Percentiles rank a stretch among this genome's conserved stretches.
Conservation (phyloP, 1,140 invertebrate species). For the Heliconius eleuchia region DNA sequence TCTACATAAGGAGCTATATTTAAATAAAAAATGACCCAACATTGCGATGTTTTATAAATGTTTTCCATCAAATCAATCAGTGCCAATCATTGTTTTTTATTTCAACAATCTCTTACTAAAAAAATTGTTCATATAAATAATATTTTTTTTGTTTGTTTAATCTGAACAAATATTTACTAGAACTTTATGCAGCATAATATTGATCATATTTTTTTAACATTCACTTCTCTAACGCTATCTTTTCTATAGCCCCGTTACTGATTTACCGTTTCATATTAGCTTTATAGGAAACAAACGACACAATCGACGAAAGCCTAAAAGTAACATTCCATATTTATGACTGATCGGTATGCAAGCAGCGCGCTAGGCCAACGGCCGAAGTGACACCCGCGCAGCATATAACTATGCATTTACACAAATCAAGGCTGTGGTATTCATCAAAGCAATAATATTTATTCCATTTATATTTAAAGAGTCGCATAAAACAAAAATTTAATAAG, state of each 20-base stretch:
- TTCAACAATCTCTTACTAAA: neutral
- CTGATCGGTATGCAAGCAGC: conserved; percentile 57
- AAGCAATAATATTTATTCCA: neutral
- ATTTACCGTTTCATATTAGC: conserved; percentile 33
- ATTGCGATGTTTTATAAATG: neutral
- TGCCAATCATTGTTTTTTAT: neutral
- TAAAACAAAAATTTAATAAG: neutral
- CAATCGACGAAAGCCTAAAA: conserved; percentile 32
- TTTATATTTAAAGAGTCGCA: neutral
- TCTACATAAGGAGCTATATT: too few species aligned
- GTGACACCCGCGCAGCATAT: conserved; percentile 36
- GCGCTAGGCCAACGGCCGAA: conserved; percentile 59
- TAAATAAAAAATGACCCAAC: neutral
- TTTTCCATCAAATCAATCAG: neutral
- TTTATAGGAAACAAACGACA: conserved; percentile 27
- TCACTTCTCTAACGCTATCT: neutral
- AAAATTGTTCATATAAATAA: neutral
- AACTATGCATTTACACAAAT: conserved; percentile 34
- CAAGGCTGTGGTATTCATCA: conserved; percentile 14
- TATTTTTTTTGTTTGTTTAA: neutral
- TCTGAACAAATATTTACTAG: neutral
- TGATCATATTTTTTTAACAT: neutral
- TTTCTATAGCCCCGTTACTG: neutral
- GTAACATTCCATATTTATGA: conserved; percentile 62
- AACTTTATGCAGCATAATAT: neutral